phyloP scores from a whole-genome alignment of 1,140 invertebrate species.

The Drosophila insularis region DNA sequence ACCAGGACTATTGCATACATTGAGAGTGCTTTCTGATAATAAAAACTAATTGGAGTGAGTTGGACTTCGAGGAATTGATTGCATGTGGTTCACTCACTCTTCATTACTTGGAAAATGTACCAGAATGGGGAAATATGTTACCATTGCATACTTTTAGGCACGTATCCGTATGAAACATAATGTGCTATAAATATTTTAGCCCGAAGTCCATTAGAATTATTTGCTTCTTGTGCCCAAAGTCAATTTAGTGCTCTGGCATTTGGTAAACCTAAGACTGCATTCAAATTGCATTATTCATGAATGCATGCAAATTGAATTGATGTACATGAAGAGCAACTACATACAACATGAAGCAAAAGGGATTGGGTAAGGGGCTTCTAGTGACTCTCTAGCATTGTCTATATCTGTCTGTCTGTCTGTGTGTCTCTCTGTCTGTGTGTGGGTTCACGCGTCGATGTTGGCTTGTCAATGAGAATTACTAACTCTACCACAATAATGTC shows the following conservation, averaged over 20 bases:
- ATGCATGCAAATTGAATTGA: slow-evolving; percentile 81
- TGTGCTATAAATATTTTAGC: slow-evolving; percentile 61
- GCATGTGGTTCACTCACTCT: background rate
- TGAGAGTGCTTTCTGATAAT: no score
- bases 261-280: slow-evolving; percentile 24
- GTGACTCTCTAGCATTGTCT: slow-evolving; percentile 28
- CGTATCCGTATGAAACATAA: slow-evolving; percentile 31
- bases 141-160: slow-evolving; percentile 20
- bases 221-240: slow-evolving; percentile 40
- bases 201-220: slow-evolving; percentile 65
- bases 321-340: slow-evolving; percentile 19
- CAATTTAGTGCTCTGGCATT: slow-evolving; percentile 9
- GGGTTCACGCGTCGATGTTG: slow-evolving; percentile 27
- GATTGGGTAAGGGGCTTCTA: background rate
- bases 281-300: slow-evolving; percentile 73
- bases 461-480: slow-evolving; percentile 63
- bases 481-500: slow-evolving; percentile 22
- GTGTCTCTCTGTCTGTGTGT: background rate
- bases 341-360: background rate
- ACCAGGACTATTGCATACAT: no score
- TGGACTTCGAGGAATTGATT: no score
- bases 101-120: background rate
- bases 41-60: no score
- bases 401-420: background rate
- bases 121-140: background rate